Base-by-base conservation (phyloP, 2,888 invertebrate genomes). In the Agrotis exclamationis region DNA sequence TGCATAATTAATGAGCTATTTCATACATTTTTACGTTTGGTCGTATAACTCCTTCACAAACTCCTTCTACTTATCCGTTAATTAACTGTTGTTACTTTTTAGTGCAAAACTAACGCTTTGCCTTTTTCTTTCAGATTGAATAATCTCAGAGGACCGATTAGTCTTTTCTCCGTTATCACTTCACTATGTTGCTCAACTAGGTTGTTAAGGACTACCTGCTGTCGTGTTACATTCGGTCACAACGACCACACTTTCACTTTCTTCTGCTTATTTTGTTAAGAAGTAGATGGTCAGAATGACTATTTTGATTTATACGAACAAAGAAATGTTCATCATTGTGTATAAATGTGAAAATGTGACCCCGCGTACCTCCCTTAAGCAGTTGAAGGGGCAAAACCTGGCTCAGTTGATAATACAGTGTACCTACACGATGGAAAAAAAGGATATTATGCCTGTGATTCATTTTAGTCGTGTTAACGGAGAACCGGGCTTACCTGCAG, bases 91-190 rank as follows among this genome's bases (percentile, higher is more conserved):
- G 33, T 33, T 5, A 33, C 33, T 11, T 44, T n/a, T 16, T 45
- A 33, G 5, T 56, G 22, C 14, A 13, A 76, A 14, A 76, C 18
- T 70, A 77, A 72, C 11, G 5, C 1, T 14, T 50, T 50, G 14
- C 47, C 2, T 59, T 16, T 54, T 33, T 78, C 6, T 75, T 75
- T 50, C 11, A 74, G 74, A 6, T 11, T 39, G 39, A 39, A 39
- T 39, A 39, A 39, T n/a, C n/a, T n/a, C n/a, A n/a, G n/a, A n/a
- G n/a, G n/a, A n/a, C n/a, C n/a, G n/a, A n/a, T n/a, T n/a, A n/a
- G n/a, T 39, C 59, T 72, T 44, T 78, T 78, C 74, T 78, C 63
- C 78, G 79, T 24, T 78, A 71, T 6, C 72, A 72, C 79, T 48
- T 71, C 58, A 50, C 5, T 24, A 24, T 18, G 24, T 60, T 14